Conservation (phyloP, 2,888 invertebrate genomes). For the Caradrina clavipalpis region DNA sequence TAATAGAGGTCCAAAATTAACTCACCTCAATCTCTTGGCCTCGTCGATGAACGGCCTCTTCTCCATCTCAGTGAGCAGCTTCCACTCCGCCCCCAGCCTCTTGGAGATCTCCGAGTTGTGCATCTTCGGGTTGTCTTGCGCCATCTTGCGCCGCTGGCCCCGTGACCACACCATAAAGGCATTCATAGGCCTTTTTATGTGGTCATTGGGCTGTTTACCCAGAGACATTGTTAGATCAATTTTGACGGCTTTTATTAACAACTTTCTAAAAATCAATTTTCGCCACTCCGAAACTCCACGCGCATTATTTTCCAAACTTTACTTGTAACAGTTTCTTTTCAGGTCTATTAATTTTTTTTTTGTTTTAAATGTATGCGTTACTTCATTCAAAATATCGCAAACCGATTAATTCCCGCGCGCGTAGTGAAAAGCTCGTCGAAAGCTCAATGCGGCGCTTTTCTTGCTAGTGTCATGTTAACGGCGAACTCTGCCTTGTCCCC, state of each 20-base stretch:
- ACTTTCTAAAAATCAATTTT: constrained; percentile 47
- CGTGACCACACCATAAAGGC: constrained; percentile 98
- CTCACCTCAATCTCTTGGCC: constrained; percentile 96
- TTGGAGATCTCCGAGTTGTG: constrained; percentile 98
- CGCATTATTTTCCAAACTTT: constrained; percentile 54
- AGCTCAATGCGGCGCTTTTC: constrained; percentile 90
- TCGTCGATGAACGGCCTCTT: constrained; percentile 98
- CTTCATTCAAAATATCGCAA: constrained; percentile 62
- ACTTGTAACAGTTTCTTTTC: constrained; percentile 30
- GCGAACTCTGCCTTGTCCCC: constrained; percentile 73
- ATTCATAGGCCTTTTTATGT: constrained; percentile 98
- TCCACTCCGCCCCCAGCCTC: constrained; percentile 97
- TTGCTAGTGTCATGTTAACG: constrained; percentile 86
- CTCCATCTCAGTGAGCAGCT: constrained; percentile 95
- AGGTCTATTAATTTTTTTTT: constrained; percentile 12
- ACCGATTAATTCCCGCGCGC: constrained; percentile 77
- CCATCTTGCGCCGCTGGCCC: constrained; percentile 97
- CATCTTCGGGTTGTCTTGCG: constrained; percentile 98
- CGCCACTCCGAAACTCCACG: constrained; percentile 47
- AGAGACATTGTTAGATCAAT: constrained; percentile 81
- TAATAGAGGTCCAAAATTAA: neutral
- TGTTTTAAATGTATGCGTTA: constrained; percentile 55
- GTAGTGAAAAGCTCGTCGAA: constrained; percentile 87
- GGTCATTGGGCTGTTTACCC: constrained; percentile 91
- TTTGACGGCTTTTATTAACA: constrained; percentile 56